These are phyloP conservation scores for Pituophis catenifer DNA, from an alignment of 2,113 vertebrate species.

Conservation along the genomic window DNA sequence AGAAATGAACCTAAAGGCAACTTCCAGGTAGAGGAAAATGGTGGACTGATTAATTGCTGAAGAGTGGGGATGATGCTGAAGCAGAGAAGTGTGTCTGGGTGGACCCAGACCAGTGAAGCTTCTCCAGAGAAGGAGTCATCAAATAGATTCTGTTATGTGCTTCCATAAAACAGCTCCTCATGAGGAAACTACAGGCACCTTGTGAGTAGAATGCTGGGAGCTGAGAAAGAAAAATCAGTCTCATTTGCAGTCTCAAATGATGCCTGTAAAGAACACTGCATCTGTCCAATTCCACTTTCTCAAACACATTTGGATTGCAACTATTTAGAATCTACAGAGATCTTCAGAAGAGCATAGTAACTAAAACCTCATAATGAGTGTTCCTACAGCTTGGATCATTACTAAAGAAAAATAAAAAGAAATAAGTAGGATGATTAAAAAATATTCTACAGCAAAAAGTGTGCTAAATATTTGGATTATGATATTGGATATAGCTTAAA, in stretches of 20 bases:
- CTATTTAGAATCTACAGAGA: neutral
- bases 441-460: neutral
- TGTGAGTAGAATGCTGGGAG: neutral
- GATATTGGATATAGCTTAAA: neutral
- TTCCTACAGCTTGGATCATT: neutral
- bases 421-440: neutral
- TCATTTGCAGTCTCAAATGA: too few relatives aligned
- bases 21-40: neutral
- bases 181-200: neutral
- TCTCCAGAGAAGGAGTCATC: neutral
- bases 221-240: neutral
- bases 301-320: neutral
- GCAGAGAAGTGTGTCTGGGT: neutral
- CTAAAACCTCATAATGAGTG: neutral
- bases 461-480: neutral
- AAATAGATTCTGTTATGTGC: too few relatives aligned
- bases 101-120: neutral
- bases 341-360: neutral
- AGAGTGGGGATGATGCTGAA: neutral
- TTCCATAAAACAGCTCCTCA: neutral
- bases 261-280: too few relatives aligned
- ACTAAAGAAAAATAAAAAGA: neutral
- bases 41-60: neutral
- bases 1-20: neutral
- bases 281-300: neutral